These are phyloP conservation scores for Eilema griseolum DNA, from an alignment of 2,888 invertebrate species.

Conservation along the genomic window DNA sequence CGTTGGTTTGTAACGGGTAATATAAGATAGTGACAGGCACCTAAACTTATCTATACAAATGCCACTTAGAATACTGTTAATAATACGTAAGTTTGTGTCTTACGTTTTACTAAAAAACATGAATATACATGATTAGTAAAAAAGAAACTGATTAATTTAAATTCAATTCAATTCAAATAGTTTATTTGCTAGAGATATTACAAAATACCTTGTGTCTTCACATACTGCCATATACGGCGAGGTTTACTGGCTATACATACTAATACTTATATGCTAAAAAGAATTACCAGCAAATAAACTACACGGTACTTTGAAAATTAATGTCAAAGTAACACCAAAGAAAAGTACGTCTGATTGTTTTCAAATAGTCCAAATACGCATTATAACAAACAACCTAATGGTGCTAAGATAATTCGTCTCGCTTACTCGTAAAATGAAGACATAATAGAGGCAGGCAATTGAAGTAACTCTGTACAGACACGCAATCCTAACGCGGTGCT, in stretches of 20 bases:
- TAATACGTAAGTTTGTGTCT: constrained; percentile 17
- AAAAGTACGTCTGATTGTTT: constrained; percentile 36
- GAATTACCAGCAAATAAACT: constrained; percentile 12
- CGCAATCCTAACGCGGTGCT: constrained; percentile 61
- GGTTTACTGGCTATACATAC: too few species aligned
- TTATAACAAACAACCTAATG: constrained; percentile 47
- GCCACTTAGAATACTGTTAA: constrained; percentile 13
- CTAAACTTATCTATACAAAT: constrained; percentile 15
- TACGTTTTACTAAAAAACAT: neutral
- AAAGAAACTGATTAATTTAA: neutral
- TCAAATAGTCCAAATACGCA: constrained; percentile 43
- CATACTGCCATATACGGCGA: too few species aligned
- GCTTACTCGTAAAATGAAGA: constrained; percentile 70
- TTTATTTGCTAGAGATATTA: too few species aligned
- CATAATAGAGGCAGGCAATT: constrained; percentile 70
- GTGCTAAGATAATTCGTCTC: constrained; percentile 51
- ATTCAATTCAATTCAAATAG: too few species aligned
- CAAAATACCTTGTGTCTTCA: too few species aligned
- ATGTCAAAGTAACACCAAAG: constrained; percentile 33
- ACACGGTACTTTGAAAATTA: constrained; percentile 30
- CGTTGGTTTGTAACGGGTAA: constrained; percentile 7
- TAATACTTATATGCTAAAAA: too few species aligned
- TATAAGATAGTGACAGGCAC: constrained; percentile 14
- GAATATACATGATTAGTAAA: neutral
- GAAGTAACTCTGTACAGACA: constrained; percentile 62